Evolutionary conservation across 2,797 vertebrate genomes (phyloP), one percentile per base, ranked within the genome.

Genomic region (Acanthis flammea): DNA sequence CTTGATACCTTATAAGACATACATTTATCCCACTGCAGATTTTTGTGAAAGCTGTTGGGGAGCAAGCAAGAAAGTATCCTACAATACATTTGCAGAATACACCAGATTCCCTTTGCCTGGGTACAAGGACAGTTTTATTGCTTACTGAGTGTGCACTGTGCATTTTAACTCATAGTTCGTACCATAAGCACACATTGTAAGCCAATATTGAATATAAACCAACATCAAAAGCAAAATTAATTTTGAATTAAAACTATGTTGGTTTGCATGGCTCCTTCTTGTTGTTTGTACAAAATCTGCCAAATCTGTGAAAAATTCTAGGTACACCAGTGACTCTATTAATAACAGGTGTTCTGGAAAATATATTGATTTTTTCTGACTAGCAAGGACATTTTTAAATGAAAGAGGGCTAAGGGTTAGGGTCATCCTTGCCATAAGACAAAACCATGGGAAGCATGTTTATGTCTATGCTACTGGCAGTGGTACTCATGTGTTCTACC

Each of bases 351-450:
- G 81, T 48, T 94, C 48, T 72, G 90, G 87, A 71, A 95, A 92
- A 23, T 44, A 42, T 16, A 31, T 44, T 33, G 77, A 33, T 30
- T 93, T 93, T 93, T 94, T 65, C 35, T 87, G 75, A 79, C 86
- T 81, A 93, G 51, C 19, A 14, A 86, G 80, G 76, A 77, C 44
- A 87, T 72, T 92, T 94, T 82, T 81, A 88, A 94, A 92, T 54
- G 89, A 93, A 39, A 81, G 55, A 78, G 55, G 86, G 75, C 24
- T 86, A 93, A 93, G 22, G 42, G 73, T 91, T 92, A 90, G 96
- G 48, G 37, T 90, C 82, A 87, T 62, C 79, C 83, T 94, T 89
- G 66, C 73, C 66, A 39, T 55, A 42, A 28, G 51, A 86, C 76
- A 78, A 77, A 45, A n/a, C 35, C 77, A 66, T 5, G 17, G 67